phyloP scores from a whole-genome alignment of 2,888 invertebrate genomes.

The Drosophila meridionalis region DNA sequence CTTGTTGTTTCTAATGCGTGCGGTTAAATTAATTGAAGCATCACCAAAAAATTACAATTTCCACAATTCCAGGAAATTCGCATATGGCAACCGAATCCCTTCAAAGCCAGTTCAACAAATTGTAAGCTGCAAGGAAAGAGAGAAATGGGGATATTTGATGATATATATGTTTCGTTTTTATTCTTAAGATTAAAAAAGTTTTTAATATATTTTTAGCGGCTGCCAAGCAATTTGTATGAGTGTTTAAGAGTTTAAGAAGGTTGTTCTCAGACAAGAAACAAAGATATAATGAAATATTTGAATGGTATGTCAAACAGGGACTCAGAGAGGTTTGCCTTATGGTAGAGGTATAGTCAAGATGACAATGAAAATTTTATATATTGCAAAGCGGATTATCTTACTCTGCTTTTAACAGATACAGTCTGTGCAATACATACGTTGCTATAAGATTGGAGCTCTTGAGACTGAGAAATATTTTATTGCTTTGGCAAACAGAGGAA shows the following conservation, averaged over 20 bases:
- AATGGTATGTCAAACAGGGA: too few species aligned
- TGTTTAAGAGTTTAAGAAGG: background rate
- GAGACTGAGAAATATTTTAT: too few species aligned
- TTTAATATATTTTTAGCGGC: background rate
- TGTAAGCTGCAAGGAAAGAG: slow-evolving; percentile 32
- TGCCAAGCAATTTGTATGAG: background rate
- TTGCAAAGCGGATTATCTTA: too few species aligned
- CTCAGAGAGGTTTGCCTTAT: too few species aligned
- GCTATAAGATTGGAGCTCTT: too few species aligned
- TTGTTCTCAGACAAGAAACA: background rate
- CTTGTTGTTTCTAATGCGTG: slow-evolving; percentile 13
- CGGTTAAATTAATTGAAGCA: slow-evolving; percentile 67
- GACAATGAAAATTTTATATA: too few species aligned
- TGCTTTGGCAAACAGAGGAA: too few species aligned
- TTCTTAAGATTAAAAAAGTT: background rate
- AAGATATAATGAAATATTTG: too few species aligned
- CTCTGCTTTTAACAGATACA: too few species aligned
- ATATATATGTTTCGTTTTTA: background rate
- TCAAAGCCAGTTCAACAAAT: background rate
- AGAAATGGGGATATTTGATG: background rate
- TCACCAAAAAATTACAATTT: slow-evolving; percentile 51
- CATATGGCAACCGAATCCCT: background rate
- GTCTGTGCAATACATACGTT: too few species aligned
- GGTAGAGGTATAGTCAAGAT: too few species aligned
- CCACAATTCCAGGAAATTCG: slow-evolving; percentile 11